Evolutionary conservation across 2,797 vertebrate species (phyloP).

Genomic region (Micromesistius poutassou): DNA sequence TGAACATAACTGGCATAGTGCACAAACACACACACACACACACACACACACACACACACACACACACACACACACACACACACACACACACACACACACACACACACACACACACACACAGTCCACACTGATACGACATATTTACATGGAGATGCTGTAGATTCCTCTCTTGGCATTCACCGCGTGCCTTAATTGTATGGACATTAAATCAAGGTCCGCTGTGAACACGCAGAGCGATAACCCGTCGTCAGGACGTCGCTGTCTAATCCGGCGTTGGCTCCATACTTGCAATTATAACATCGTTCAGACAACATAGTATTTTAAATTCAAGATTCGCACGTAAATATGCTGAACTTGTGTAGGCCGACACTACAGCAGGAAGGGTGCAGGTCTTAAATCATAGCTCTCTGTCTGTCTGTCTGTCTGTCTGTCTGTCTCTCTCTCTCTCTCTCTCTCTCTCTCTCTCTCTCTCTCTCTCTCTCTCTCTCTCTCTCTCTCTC

Average conservation of each 20-base stretch:
- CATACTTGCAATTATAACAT: constrained; percentile 7
- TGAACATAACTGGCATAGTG: no score
- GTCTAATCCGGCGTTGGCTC: constrained; percentile 8
- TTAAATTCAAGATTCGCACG: not conserved
- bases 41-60: constrained; percentile 22
- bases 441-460: not conserved
- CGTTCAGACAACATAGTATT: constrained; percentile 8
- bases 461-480: not conserved
- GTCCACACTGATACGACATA: not conserved
- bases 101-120: constrained; percentile 15
- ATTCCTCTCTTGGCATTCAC: constrained; percentile 94
- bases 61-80: constrained; percentile 3
- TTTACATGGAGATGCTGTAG: constrained; percentile 50
- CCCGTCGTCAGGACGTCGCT: constrained; percentile 41
- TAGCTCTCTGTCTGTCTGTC: not conserved
- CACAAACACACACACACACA: constrained; percentile 2
- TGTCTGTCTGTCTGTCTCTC: not conserved
- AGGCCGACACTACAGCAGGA: not conserved
- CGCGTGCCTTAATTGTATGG: constrained; percentile 97
- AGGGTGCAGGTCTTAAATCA: not conserved
- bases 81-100: constrained; percentile 11
- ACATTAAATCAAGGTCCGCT: constrained; percentile 99
- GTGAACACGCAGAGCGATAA: constrained; percentile 98
- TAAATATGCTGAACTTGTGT: no score
- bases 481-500: constrained; percentile 15